phyloP scores from a whole-genome alignment of 2,797 vertebrate species.

The Lacerta agilis region DNA sequence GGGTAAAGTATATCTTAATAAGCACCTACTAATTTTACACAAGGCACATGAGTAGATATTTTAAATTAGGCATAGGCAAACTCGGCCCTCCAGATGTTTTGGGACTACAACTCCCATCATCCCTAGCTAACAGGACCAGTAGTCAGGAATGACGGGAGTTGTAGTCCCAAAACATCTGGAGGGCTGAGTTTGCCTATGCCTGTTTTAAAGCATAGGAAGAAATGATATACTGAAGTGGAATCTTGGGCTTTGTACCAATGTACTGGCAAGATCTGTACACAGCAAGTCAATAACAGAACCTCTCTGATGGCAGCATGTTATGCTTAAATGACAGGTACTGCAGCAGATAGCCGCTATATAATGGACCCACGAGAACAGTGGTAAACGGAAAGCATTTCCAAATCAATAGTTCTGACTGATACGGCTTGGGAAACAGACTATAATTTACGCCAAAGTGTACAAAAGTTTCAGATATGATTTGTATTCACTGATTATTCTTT shows the following conservation, averaged over 20 bases:
- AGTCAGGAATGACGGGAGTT: too few species aligned
- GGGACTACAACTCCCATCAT: too few species aligned
- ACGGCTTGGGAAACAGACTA: not conserved
- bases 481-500: not conserved
- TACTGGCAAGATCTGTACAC: not conserved
- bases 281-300: not conserved
- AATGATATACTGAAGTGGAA: not conserved
- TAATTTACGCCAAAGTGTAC: not conserved
- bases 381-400: not conserved
- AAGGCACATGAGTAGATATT: rapidly evolving
- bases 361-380: rapidly evolving
- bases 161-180: too few species aligned
- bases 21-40: not conserved
- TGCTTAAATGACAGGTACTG: not conserved
- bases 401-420: conserved; percentile 13
- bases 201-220: not conserved
- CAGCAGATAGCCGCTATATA: not conserved
- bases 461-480: not conserved
- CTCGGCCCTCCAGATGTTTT: too few species aligned
- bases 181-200: too few species aligned
- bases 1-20: not conserved
- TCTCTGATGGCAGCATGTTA: not conserved
- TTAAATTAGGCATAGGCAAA: not conserved
- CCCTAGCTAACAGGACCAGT: too few species aligned
- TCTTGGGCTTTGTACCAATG: not conserved